Evolutionary conservation across 2,113 vertebrate species (phyloP), one percentile per base, ranked within the genome.

Genomic region (Vimba vimba): DNA sequence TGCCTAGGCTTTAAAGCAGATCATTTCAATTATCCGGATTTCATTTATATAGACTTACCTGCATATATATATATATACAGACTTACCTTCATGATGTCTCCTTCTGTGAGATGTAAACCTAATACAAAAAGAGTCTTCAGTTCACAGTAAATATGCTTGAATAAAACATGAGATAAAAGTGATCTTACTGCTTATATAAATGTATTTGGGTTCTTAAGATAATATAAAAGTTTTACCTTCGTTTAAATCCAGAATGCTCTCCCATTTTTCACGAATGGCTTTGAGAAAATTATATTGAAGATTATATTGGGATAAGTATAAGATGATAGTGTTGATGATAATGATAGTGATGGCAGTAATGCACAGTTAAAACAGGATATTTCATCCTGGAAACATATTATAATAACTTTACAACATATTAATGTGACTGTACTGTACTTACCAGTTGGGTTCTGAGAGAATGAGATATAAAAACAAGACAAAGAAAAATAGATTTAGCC

Each of bases 21-120:
- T 33, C 39, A 11, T n/a, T 79, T 60, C 13, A 13, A 9, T 3
- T 60, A 2, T 59, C 21, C 11, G 13, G 25, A 55, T 4, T 17
- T 25, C 6, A 68, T 17, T 2, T 19, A 19, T 57, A 21, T 57
- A 57, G 47, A 15, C 12, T 50, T 21, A 8, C 19, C 19, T 57
- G 1, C 19, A 57, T 23, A 23, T 19, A 30, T 30, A 30, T 30
- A 30, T 30, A 15, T 52, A 19, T 3, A 33, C 30, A 57, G 19
- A 55, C 75, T 77, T 15, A 77, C 75, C 75, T 33, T 5, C 75
- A 77, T 36, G 19, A 77, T 77, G 75, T 77, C 75, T 77, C 75
- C 75, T 6, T 77, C 47, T 27, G 2, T 30, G 19, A 77, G 27
- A 77, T 33, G 21, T 57, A 77, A 77, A 55, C 75, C 75, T 77